Evolutionary conservation across 1,140 invertebrate species (phyloP).

Genomic region (Drosophila mayri): DNA sequence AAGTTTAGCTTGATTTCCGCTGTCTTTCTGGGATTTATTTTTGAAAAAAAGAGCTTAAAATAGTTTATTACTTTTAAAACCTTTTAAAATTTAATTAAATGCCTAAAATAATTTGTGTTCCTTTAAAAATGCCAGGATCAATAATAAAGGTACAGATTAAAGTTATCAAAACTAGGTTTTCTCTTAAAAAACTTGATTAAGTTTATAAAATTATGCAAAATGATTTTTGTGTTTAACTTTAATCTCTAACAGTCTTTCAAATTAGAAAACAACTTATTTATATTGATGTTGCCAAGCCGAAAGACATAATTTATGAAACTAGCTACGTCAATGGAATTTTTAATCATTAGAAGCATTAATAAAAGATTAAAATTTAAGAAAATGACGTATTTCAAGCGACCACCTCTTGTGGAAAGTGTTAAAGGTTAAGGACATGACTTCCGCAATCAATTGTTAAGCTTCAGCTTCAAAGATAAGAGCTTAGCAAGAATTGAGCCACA

Average conservation of each 20-base stretch:
- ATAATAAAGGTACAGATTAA: too few relatives aligned
- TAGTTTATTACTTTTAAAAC: background rate
- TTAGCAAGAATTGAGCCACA: background rate
- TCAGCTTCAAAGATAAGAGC: background rate
- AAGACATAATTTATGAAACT: background rate
- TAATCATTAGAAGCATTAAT: background rate
- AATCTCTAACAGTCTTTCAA: background rate
- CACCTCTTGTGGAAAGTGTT: constrained; percentile 6
- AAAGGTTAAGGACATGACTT: constrained; percentile 23
- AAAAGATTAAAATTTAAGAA: constrained; percentile 3
- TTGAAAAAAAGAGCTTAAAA: background rate
- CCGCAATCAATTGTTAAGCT: background rate
- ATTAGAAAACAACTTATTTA: background rate
- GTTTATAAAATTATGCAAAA: too few relatives aligned
- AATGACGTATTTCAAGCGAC: constrained; percentile 11
- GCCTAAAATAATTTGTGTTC: background rate
- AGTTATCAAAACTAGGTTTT: too few relatives aligned
- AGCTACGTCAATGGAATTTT: background rate
- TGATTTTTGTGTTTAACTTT: background rate
- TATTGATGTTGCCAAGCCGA: background rate
- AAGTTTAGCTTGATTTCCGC: background rate
- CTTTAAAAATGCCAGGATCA: background rate
- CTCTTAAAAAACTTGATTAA: background rate
- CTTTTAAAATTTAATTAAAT: background rate
- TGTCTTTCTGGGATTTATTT: background rate